These are phyloP conservation scores for Pristionchus pacificus DNA, from an alignment of 1,140 invertebrate species.

Conservation along the genomic window DNA sequence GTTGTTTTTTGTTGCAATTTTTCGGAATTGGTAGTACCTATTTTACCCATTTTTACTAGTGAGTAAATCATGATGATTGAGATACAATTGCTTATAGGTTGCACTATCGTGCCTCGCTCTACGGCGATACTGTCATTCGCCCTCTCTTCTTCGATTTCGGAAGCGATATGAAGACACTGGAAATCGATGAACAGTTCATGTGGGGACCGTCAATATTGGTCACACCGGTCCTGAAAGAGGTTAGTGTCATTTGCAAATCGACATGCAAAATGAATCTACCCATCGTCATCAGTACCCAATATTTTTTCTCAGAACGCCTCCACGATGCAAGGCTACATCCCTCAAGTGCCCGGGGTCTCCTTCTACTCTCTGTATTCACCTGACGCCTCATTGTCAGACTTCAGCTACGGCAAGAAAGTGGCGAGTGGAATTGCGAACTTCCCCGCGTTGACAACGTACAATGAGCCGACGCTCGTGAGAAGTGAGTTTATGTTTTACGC, in stretches of 20 bases:
- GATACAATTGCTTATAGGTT: slow-evolving; percentile 42
- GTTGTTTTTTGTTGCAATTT: slow-evolving; percentile 37
- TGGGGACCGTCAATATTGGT: slow-evolving; percentile 74
- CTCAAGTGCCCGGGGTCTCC: slow-evolving; percentile 60
- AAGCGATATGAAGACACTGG: slow-evolving; percentile 63
- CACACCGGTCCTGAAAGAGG: slow-evolving; percentile 70
- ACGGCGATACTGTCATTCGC: not conserved
- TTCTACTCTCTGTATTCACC: slow-evolving; percentile 54
- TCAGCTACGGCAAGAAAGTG: slow-evolving; percentile 28
- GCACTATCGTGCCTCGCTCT: slow-evolving; percentile 18
- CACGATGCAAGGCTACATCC: slow-evolving; percentile 56
- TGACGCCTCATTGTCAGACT: too few species aligned
- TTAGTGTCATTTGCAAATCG: slow-evolving; percentile 41
- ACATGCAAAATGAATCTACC: too few species aligned
- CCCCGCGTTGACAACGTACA: slow-evolving; percentile 39
- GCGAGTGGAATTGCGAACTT: slow-evolving; percentile 29
- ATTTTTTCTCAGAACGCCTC: slow-evolving; percentile 34
- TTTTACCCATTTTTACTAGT: slow-evolving; percentile 49
- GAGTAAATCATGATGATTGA: slow-evolving; percentile 33
- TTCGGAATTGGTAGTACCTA: slow-evolving; percentile 43
- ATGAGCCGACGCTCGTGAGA: slow-evolving; percentile 43
- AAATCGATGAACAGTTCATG: slow-evolving; percentile 75
- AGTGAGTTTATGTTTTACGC: slow-evolving; percentile 18
- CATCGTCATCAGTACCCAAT: too few species aligned
- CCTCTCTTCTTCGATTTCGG: slow-evolving; percentile 21